Conservation (phyloP, 2,888 invertebrate species). For the Conchocele bisecta region DNA sequence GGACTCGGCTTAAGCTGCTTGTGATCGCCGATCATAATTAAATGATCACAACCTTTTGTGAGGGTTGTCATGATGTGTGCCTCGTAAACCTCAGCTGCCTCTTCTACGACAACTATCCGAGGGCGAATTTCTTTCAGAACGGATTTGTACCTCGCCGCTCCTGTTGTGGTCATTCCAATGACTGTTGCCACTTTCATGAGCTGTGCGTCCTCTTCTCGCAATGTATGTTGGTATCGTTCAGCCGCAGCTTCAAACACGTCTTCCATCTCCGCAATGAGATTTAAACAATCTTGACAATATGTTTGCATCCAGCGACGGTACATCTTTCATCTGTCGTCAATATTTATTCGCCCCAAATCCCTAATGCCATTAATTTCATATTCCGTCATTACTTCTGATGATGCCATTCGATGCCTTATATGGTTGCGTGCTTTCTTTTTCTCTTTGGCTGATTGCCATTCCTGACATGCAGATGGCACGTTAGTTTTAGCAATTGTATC, state of each 20-base stretch:
- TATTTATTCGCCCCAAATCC: too few relatives aligned
- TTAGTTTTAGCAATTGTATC: too few relatives aligned
- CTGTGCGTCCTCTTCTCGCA: constrained; percentile 64
- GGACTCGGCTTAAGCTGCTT: constrained; percentile 90
- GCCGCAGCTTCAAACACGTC: constrained; percentile 19
- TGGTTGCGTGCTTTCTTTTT: too few relatives aligned
- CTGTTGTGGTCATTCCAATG: constrained; percentile 81
- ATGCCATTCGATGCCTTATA: too few relatives aligned
- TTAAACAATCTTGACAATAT: constrained; percentile 47
- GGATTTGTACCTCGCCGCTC: constrained; percentile 74
- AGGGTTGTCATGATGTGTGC: constrained; percentile 91
- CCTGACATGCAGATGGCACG: too few relatives aligned
- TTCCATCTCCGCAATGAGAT: constrained; percentile 37
- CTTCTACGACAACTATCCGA: constrained; percentile 87
- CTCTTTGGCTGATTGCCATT: too few relatives aligned
- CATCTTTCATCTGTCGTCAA: constrained; percentile 83
- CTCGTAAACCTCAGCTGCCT: constrained; percentile 94
- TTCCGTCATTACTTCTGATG: too few relatives aligned
- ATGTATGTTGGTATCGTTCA: constrained; percentile 51
- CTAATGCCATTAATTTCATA: too few relatives aligned
- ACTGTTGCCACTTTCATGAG: constrained; percentile 70
- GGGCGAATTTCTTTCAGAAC: constrained; percentile 78
- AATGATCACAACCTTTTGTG: constrained; percentile 89
- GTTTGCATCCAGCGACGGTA: constrained; percentile 81
- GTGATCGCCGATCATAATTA: constrained; percentile 94